phyloP scores from a whole-genome alignment of 2,797 vertebrate species.

The Danio choprae region DNA sequence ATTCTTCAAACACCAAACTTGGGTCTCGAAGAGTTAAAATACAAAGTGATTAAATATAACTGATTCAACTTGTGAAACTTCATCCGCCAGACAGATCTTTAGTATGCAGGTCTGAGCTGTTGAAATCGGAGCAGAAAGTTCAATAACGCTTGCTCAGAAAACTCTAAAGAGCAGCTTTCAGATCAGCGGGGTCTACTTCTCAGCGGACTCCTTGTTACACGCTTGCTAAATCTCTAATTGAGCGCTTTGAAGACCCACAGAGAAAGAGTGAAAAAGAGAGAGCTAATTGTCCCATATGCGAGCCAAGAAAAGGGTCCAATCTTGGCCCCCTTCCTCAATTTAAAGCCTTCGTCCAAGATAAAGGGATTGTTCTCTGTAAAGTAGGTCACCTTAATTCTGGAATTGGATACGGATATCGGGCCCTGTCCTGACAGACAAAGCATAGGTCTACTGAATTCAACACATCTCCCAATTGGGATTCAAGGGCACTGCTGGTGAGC shows the following conservation, averaged over 20 bases:
- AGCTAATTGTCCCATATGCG: conserved; percentile 43
- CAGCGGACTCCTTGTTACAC: conserved; percentile 44
- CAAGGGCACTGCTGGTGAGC: conserved; percentile 15
- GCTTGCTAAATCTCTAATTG: conserved; percentile 53
- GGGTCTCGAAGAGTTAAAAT: neutral
- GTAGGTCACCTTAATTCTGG: conserved; percentile 45
- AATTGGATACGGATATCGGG: conserved; percentile 35
- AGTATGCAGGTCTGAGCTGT: neutral
- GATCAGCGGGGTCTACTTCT: conserved; percentile 36
- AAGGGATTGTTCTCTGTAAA: conserved; percentile 47
- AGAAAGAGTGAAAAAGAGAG: conserved; percentile 22
- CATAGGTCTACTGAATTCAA: conserved; percentile 10
- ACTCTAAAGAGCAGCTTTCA: conserved; percentile 43
- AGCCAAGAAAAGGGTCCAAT: conserved; percentile 22
- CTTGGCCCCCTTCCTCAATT: conserved; percentile 15
- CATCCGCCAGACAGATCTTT: neutral
- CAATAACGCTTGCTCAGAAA: conserved; percentile 22
- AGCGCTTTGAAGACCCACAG: conserved; percentile 52
- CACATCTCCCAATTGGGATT: conserved; percentile 15
- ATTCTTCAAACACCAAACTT: neutral
- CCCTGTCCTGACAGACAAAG: conserved; percentile 11
- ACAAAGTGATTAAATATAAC: neutral
- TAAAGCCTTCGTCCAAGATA: conserved; percentile 21
- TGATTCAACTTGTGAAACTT: neutral
- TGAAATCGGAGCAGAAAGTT: conserved; percentile 36